Evolutionary conservation across 2,113 vertebrate species (phyloP), one percentile per base, ranked within the genome.

Genomic region (Chaenocephalus aceratus): DNA sequence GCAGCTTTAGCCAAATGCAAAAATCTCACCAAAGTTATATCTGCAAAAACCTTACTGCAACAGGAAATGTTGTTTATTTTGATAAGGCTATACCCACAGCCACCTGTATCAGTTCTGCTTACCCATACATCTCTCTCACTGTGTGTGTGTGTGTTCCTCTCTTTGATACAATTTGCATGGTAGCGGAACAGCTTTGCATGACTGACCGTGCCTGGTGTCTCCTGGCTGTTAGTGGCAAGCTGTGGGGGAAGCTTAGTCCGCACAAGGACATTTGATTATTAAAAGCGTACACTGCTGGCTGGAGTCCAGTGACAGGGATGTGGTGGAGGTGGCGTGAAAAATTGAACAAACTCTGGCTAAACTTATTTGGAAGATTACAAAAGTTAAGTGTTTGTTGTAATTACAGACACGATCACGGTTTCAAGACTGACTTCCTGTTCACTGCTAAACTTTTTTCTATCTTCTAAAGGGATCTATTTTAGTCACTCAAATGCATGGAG

Each of bases 101-200:
- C 34, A 34, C 45, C 16, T 60, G 7, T 56, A 66, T 84, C 75
- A 80, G 26, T 80, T 88, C 75, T 79, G 59, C 64, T 65, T 75
- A 52, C 34, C 13, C 41, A 71, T 46, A 65, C 4, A n/a, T 41
- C 4, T 21, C 52, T 6, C 49, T 62, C 21, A 15, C 59, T 34
- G 46, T 65, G 58, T 70, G 44, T 41, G 36, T 67, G 36, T 67
- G 4, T 71, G 0, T 72, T 3, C 64, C 21, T 72, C 10, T 34
- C n/a, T 73, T 54, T 67, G 61, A 13, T 18, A 15, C 21, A 11
- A 89, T 94, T 94, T 93, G 86, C 86, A 91, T 91, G 78, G 26
- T 91, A 93, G 83, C 26, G 77, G 85, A 84, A 85, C 80, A 82
- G 71, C 61, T 93, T 91, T 93, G 89, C 92, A 91, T 91, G 83